phyloP scores from a whole-genome alignment of 35 echinoderm and acorn worm genomes.

The Holothuria glaberrima region DNA sequence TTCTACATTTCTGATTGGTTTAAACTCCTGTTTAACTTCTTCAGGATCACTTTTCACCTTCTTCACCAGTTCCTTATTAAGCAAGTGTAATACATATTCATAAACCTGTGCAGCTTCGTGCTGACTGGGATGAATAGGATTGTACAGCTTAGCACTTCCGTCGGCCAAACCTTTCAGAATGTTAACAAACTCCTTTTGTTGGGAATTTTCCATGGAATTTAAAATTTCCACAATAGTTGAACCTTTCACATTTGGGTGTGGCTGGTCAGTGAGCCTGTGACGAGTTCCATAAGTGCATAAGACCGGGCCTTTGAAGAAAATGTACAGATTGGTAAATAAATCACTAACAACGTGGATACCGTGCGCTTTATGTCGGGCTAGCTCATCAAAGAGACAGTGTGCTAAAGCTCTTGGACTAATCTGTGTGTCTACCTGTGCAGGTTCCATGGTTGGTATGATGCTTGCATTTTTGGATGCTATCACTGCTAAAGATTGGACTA shows the following conservation, averaged over 20 bases:
- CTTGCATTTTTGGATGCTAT: neutral
- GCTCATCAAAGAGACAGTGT: slow-evolving; percentile 80
- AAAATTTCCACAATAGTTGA: slow-evolving; percentile 62
- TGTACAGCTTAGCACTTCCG: slow-evolving; percentile 48
- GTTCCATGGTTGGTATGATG: neutral
- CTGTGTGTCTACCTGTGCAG: slow-evolving; percentile 32
- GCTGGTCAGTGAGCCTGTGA: slow-evolving; percentile 57
- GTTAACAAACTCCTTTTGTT: slow-evolving; percentile 75
- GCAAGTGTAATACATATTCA: slow-evolving; percentile 18
- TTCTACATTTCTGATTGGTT: neutral
- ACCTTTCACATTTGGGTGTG: slow-evolving; percentile 65
- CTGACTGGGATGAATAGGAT: slow-evolving; percentile 52
- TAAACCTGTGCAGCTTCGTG: slow-evolving; percentile 42
- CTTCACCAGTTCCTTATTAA: neutral
- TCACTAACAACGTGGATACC: slow-evolving; percentile 54
- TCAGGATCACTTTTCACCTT: neutral
- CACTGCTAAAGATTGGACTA: neutral
- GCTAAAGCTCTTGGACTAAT: slow-evolving; percentile 80
- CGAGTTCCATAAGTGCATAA: slow-evolving; percentile 82
- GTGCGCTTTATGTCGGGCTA: slow-evolving; percentile 66
- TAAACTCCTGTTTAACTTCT: neutral
- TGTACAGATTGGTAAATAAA: slow-evolving; percentile 65
- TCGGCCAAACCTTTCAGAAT: slow-evolving; percentile 60
- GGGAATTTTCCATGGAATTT: slow-evolving; percentile 52
- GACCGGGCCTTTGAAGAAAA: slow-evolving; percentile 83